Conservation (phyloP, 1,140 invertebrate species). For the Agrypnia vestita region DNA sequence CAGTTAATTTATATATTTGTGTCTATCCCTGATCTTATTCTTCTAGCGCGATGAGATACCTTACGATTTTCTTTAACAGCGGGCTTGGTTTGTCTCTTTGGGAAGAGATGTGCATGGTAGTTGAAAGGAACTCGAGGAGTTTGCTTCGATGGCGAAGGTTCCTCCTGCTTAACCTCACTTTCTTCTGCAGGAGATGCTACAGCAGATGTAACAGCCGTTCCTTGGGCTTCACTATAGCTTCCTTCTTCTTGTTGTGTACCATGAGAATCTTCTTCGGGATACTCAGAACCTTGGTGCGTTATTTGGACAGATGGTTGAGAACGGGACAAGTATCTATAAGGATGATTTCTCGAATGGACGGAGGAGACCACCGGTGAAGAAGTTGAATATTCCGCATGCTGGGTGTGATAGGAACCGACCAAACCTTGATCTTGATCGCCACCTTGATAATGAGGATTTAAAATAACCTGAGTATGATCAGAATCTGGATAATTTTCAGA, state of each 20-base stretch:
- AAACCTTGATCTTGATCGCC: conserved; percentile 9
- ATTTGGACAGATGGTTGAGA: conserved; percentile 34
- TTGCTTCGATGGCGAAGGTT: conserved; percentile 33
- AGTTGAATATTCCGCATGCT: conserved; percentile 19
- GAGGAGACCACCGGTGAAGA: conserved; percentile 3
- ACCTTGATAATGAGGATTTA: conserved; percentile 49
- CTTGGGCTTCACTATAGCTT: not conserved
- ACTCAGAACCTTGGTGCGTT: conserved; percentile 1
- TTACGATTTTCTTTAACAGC: conserved; percentile 47
- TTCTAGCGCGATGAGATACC: conserved; percentile 38
- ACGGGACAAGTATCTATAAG: conserved; percentile 13
- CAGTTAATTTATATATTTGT: conserved; percentile 9
- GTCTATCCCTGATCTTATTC: conserved; percentile 39
- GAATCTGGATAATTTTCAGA: conserved; percentile 64
- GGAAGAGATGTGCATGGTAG: conserved; percentile 56
- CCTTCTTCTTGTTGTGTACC: conserved; percentile 8
- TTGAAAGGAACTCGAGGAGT: conserved; percentile 43
- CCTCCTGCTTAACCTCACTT: conserved; percentile 36
- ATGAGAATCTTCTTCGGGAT: conserved; percentile 6
- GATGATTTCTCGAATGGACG: not conserved
- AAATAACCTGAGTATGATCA: conserved; percentile 62
- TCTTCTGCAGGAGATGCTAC: conserved; percentile 34
- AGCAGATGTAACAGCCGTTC: not conserved
- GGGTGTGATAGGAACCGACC: not conserved
- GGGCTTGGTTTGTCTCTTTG: conserved; percentile 54